Evolutionary conservation across 2,113 vertebrate species (phyloP).

Genomic region (Gymnobelideus leadbeateri): DNA sequence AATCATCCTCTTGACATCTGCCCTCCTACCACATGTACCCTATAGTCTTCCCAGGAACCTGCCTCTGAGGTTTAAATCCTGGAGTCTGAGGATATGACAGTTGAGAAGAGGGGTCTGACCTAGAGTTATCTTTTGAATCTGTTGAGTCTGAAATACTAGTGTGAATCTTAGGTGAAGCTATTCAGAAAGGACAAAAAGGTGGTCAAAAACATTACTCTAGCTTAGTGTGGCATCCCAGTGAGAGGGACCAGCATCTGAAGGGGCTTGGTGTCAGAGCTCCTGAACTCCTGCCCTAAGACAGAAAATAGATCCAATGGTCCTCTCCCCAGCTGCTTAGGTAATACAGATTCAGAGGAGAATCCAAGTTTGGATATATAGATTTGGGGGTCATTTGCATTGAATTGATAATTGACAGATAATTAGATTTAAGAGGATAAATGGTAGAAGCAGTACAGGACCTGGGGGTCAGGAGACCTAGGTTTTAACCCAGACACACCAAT

Average conservation of each 20-base stretch:
- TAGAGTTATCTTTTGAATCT: background rate
- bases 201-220: constrained; percentile 49
- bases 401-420: background rate
- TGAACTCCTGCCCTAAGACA: constrained; percentile 55
- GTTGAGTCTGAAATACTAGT: background rate
- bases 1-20: background rate
- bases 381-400: background rate
- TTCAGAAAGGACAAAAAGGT: constrained; percentile 37
- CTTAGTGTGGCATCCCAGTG: constrained; percentile 21
- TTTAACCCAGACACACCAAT: background rate
- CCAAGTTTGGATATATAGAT: background rate
- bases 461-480: background rate
- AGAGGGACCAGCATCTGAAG: background rate
- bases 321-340: constrained; percentile 21
- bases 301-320: constrained; percentile 69
- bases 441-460: background rate
- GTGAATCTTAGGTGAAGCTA: background rate
- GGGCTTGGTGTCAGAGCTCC: constrained; percentile 28
- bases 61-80: background rate
- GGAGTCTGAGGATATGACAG: background rate
- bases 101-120: background rate
- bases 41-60: background rate
- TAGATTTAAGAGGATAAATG: background rate
- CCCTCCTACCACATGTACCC: background rate
- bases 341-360: background rate